A percentile compares a stretch with the other conserved stretches of the same genome.
Conservation (phyloP, 1,140 invertebrate genomes). For the Solenopsis fugax region DNA sequence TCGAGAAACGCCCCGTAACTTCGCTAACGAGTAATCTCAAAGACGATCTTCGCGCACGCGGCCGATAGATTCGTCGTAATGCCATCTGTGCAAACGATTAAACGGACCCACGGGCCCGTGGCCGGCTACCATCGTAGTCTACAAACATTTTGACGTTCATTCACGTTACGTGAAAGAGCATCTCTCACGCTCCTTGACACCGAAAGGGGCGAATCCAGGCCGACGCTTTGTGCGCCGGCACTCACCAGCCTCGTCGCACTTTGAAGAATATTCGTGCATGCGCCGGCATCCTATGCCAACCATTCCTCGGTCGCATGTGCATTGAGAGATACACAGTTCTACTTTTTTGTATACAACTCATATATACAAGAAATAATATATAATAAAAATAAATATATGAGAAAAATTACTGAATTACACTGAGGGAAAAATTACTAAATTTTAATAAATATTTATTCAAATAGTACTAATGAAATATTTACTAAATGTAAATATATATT, state of each 20-base stretch:
- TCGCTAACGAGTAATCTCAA: conserved; percentile 47
- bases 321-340: not conserved
- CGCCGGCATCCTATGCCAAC: not conserved
- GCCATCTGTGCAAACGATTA: conserved; percentile 79
- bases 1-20: not conserved
- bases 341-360: not conserved
- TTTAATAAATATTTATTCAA: too few species aligned
- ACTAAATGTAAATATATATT: too few species aligned
- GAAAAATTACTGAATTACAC: too few species aligned
- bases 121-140: conserved; percentile 58
- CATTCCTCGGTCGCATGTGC: conserved; percentile 7
- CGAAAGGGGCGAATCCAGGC: conserved; percentile 68
- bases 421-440: too few species aligned
- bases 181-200: conserved; percentile 75
- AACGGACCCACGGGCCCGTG: conserved; percentile 52
- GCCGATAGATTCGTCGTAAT: conserved; percentile 44
- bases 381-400: not conserved
- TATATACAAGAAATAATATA: not conserved
- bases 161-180: conserved; percentile 76
- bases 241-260: conserved; percentile 11
- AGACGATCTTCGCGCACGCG: conserved; percentile 47
- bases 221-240: conserved; percentile 22
- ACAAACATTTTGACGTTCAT: conserved; percentile 79
- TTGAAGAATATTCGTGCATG: conserved; percentile 20
- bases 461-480: too few species aligned